phyloP scores from a whole-genome alignment of 2,888 invertebrate species.

The Drosophila sordidula region DNA sequence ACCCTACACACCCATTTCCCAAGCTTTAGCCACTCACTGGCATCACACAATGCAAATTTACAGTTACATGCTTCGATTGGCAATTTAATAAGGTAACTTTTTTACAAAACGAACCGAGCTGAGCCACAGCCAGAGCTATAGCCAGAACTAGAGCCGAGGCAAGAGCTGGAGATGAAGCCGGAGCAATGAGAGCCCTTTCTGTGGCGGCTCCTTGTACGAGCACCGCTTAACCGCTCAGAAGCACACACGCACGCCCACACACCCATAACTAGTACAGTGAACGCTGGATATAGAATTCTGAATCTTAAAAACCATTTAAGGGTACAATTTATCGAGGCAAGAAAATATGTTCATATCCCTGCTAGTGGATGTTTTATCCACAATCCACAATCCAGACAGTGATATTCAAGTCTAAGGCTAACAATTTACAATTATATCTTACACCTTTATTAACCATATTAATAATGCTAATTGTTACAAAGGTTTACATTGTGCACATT shows the following conservation, averaged over 20 bases:
- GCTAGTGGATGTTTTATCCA: too few species aligned
- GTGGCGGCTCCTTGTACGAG: constrained; percentile 31
- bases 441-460: too few species aligned
- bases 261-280: not conserved
- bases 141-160: not conserved
- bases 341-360: too few species aligned
- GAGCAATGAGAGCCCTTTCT: constrained; percentile 35
- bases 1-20: not conserved
- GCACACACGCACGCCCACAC: constrained; percentile 4
- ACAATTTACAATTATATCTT: too few species aligned
- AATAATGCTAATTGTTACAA: too few species aligned
- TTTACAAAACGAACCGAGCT: constrained; percentile 42
- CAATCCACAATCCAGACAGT: too few species aligned
- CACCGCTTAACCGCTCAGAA: constrained; percentile 42
- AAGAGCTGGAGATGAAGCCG: not conserved
- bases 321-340: too few species aligned
- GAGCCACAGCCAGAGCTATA: not conserved
- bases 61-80: constrained; percentile 82
- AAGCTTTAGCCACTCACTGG: constrained; percentile 34
- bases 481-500: too few species aligned
- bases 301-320: not conserved
- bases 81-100: constrained; percentile 81
- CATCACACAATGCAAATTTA: constrained; percentile 79
- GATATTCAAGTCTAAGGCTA: too few species aligned
- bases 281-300: not conserved